Evolutionary conservation across 2,113 vertebrate species (phyloP), one percentile per base, ranked within the genome.

Genomic region (Myiopsitta monachus): DNA sequence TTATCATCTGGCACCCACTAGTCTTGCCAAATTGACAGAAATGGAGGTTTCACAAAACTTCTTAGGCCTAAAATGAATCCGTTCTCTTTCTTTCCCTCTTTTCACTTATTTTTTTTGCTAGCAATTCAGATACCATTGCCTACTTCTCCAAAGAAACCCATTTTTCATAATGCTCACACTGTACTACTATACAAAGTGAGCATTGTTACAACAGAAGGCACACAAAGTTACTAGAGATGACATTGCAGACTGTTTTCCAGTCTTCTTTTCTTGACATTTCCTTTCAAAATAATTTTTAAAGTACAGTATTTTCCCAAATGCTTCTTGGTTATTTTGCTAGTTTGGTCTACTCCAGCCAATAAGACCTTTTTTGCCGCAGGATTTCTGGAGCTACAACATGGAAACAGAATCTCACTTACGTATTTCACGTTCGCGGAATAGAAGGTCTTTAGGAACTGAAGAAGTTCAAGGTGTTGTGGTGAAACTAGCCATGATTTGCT

Each of bases 1-100:
- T 98, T 97, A 97, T 96, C 92, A 93, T 97, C 94, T 97, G 97
- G 97, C 98, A 98, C 97, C 97, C 95, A 97, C 18, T 91, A 97
- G 97, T 97, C 98, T 98, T 97, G 97, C 97, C 97, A 98, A 68
- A 92, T 97, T 97, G 76, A 74, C 79, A 97, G 95, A 97, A 97
- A 97, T 91, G 69, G 95, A 87, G 80, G 85, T 97, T 96, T 97
- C 95, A 97, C 82, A 94, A 94, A 98, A 96, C 79, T 94, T 96
- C 66, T 98, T 76, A 96, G 92, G 89, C 67, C 77, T 61, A 22
- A 85, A 93, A 96, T 96, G 52, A 92, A 90, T 97, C 63, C 70
- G 8, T 59, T 70, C 31, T 38, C 16, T 79, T 78, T 39, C 31
- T 44, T 82, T 61, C 46, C 14, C 47, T 87, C 7, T 70, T 43